phyloP scores from a whole-genome alignment of 2,797 vertebrate species.

The Pipistrellus pipistrellus region DNA sequence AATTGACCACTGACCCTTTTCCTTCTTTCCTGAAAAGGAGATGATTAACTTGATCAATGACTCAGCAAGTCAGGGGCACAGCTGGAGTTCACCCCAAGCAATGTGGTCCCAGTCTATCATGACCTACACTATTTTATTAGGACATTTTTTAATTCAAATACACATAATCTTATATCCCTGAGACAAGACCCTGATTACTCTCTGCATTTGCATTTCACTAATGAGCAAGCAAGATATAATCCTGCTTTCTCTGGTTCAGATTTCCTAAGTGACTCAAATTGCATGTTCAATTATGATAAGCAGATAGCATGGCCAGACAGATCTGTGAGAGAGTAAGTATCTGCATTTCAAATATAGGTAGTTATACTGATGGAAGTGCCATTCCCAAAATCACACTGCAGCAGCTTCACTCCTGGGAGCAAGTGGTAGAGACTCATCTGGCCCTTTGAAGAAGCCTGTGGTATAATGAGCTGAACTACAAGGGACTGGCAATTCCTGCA shows the following conservation, averaged over 20 bases:
- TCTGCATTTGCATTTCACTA: conserved; percentile 5
- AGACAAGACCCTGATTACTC: neutral
- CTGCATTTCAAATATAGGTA: conserved; percentile 31
- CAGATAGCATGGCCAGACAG: neutral
- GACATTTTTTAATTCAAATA: neutral
- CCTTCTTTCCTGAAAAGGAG: neutral
- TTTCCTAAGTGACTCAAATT: conserved; percentile 4
- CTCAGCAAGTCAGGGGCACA: neutral
- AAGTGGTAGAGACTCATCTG: conserved; percentile 14
- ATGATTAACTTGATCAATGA: neutral
- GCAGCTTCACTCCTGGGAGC: neutral
- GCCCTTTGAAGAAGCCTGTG: conserved; percentile 55
- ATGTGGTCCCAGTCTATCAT: neutral
- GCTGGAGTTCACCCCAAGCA: neutral
- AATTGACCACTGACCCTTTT: neutral
- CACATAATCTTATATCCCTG: neutral
- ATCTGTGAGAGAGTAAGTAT: neutral
- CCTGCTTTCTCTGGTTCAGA: neutral
- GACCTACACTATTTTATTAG: neutral
- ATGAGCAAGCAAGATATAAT: neutral
- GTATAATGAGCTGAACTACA: conserved; percentile 56
- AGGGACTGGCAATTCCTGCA: neutral
- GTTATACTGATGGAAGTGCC: neutral
- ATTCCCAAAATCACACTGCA: conserved; percentile 34
- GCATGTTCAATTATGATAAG: conserved; percentile 9